A percentile compares a stretch with the other conserved stretches of the same genome.
Conservation (phyloP, 1,140 invertebrate genomes). For the Platorchestia sp. region DNA sequence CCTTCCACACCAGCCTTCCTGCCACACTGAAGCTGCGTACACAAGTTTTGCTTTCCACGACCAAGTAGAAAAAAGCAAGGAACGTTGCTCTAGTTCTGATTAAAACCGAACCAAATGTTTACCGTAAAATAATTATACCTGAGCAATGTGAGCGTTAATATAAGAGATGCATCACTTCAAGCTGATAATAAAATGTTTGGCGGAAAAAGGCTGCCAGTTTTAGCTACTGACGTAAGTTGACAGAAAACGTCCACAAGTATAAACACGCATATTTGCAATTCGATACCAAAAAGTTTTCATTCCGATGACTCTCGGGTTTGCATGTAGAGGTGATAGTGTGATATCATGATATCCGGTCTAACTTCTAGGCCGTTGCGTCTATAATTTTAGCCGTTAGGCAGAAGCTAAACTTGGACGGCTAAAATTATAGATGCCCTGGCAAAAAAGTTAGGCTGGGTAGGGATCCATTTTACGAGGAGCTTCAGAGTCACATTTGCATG, state of each 20-base stretch:
- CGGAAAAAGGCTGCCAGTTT: background rate
- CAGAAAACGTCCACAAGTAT: background rate
- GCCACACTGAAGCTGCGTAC: background rate
- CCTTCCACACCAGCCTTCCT: background rate
- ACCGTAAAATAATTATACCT: background rate
- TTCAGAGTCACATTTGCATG: background rate
- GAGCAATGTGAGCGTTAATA: background rate
- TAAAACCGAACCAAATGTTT: background rate
- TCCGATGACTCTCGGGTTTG: background rate
- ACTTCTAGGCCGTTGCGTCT: too few species aligned
- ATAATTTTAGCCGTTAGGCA: too few species aligned
- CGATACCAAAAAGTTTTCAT: background rate
- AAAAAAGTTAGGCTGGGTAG: too few species aligned
- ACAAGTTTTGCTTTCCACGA: background rate
- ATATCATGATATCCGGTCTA: too few species aligned
- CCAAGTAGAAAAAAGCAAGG: background rate
- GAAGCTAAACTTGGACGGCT: too few species aligned
- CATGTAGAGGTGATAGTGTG: background rate
- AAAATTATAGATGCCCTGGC: too few species aligned
- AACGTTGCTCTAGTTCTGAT: background rate
- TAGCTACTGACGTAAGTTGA: background rate
- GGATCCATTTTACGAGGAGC: background rate
- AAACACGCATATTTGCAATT: background rate
- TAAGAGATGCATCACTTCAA: background rate
- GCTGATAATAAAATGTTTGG: background rate